Percentiles rank a stretch among this genome's conserved stretches.
phyloP scores from a whole-genome alignment of 2,113 vertebrate species.

The Poeciliopsis retropinna region DNA sequence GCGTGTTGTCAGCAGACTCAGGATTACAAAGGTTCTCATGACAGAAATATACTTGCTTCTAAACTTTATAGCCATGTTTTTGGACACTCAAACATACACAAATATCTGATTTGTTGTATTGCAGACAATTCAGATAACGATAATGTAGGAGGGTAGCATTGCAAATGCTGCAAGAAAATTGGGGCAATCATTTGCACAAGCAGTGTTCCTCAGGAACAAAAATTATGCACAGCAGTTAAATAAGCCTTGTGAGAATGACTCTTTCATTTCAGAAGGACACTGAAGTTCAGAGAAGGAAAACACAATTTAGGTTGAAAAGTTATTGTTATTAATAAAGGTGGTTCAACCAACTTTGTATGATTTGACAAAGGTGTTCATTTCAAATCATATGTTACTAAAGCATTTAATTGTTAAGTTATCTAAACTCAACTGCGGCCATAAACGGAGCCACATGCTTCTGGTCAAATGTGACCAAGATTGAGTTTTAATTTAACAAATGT shows the following conservation, averaged over 20 bases:
- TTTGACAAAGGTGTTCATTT: background rate
- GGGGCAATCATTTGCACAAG: too few relatives aligned
- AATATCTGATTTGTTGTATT: background rate
- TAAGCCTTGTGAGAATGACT: too few relatives aligned
- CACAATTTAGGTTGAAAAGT: too few relatives aligned
- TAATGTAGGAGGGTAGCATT: too few relatives aligned
- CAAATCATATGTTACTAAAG: background rate
- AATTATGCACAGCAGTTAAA: too few relatives aligned
- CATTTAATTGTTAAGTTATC: too few relatives aligned
- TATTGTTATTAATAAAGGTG: background rate
- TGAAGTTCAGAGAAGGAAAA: background rate
- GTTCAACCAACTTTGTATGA: background rate
- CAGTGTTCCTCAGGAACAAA: too few relatives aligned
- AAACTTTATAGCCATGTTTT: background rate
- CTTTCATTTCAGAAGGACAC: too few relatives aligned
- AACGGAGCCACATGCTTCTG: background rate
- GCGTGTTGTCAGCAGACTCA: conserved; percentile 1
- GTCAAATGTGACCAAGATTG: background rate
- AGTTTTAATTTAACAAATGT: background rate
- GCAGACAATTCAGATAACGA: background rate
- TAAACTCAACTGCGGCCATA: background rate
- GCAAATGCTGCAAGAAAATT: too few relatives aligned
- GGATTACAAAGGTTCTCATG: background rate
- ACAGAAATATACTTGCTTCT: background rate
- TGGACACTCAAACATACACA: background rate